A percentile compares a stretch with the other conserved stretches of the same genome.
Evolutionary conservation across 2,888 invertebrate species (phyloP).

Genomic region (Pyrocoelia pectoralis): DNA sequence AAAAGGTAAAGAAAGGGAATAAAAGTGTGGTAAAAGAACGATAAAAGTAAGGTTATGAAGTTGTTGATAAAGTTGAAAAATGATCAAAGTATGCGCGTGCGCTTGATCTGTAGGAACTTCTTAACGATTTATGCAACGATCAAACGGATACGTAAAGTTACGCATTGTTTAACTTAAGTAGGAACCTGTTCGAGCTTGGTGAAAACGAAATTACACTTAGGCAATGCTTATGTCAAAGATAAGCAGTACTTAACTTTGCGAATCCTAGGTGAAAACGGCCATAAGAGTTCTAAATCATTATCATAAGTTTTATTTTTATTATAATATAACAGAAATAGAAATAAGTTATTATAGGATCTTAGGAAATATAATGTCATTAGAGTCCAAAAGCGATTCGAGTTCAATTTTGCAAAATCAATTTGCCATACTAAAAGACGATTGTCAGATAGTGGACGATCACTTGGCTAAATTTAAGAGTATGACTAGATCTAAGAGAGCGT

Average conservation of each 20-base stretch:
- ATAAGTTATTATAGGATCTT: no score
- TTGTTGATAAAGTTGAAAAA: background rate
- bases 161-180: conserved; percentile 1
- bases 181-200: background rate
- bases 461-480: conserved; percentile 37
- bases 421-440: conserved; percentile 28
- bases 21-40: background rate
- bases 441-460: conserved; percentile 35
- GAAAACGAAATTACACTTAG: background rate
- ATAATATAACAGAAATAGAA: no score
- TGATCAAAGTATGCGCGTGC: conserved; percentile 1
- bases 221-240: background rate
- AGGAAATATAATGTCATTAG: no score
- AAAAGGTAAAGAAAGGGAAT: background rate
- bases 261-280: conserved; percentile 2
- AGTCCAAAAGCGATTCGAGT: no score
- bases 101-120: conserved; percentile 1
- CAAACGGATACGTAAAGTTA: conserved; percentile 7
- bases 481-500: conserved; percentile 15
- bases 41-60: background rate
- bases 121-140: conserved; percentile 2
- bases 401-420: no score
- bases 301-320: no score
- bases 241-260: conserved; percentile 18
- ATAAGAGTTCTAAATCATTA: background rate